Base-by-base conservation (phyloP, 2,888 invertebrate genomes). In the Chloromyia formosa region DNA sequence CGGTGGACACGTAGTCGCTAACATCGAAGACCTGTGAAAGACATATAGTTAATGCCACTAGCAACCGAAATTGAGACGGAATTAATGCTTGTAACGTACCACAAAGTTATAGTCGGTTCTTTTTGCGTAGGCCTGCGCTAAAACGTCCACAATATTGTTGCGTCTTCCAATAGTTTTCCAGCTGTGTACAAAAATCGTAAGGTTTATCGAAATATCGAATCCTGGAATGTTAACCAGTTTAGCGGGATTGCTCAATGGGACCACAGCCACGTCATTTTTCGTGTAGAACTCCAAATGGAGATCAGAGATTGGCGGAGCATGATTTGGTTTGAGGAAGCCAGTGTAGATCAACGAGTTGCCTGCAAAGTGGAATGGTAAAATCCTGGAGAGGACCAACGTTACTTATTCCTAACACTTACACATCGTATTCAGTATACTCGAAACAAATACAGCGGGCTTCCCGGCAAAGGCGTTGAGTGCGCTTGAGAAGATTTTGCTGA, bases 71-170 rank as follows among this genome's bases (percentile, higher is more conserved):
- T 9, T 42, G 7, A 42, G 12, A 42, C 5, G 42, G 12, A 42
- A 12, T 12, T n/a, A n/a, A n/a, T n/a, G n/a, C n/a, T n/a, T n/a
- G n/a, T n/a, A n/a, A 74, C 61, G 75, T 73, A 77, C 74, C 9
- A 78, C 56, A 45, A 78, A 78, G 53, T 78, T 78, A 12, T 72
- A 49, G 22, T 72, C 74, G 22, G 75, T 76, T 12, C 78, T 74
- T n/a, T 71, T 54, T 12, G 58, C 27, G n/a, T 77, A 78, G 9
- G 78, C 77, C 0, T 74, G 12, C 2, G 64, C 42, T 20, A 64
- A 42, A 45, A 45, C 23, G 12, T 18, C 9, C 18, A 64, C 18
- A 7, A 64, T 27, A 45, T 18, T 42, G 2, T 64, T 14, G 40
- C 23, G 16, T 20, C 20, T 16, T 0, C 40, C 20, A 7, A 27